Base-by-base conservation (phyloP, 23 tunicate species). In the Halocynthia aurantium region DNA sequence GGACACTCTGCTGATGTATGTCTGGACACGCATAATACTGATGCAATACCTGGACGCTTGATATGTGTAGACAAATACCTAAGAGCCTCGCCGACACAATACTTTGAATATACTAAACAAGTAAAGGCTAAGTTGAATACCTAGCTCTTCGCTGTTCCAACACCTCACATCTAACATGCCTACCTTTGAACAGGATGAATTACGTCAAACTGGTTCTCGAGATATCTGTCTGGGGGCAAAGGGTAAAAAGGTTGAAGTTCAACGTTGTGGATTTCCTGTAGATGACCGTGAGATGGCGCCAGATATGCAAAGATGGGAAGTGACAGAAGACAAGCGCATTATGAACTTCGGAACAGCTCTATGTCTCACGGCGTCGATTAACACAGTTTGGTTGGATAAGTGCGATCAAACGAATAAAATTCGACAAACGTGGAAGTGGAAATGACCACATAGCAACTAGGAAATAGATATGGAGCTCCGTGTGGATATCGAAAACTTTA, bases 371-470 rank as follows among this genome's bases (percentile, higher is more conserved):
- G 88, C 92, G 9, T 86, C 92, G 7, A 92, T 82, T 12, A 90
- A 73, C 7, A 81, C 86, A 57, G 88, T 86, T 6, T 83, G 88
- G 88, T 55, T 92, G 61, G 84, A 82, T 53, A 67, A 80, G 52
- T 92, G 98, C 81, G 82, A 84, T 71, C 55, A 52, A 22, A 51
- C 65, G 40, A 81, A 62, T 15, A 81, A 81, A 51, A 50, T 86
- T 52, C 82, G 88, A 18, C 98, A 92, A 79, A 86, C 84, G 55
- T 92, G 98, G 98, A 83, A 67, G 70, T 92, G 98, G 98, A 71
- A 67, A 52, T 74, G 70, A 85, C 7, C 62, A 69, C 15, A 0
- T 31, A 31, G 44, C 4, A 31, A 31, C 44, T 31, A 31, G 44
- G 44, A 31, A 31, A 31, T 31, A 31, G 44, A 31, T 31, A 31